Base-by-base conservation (phyloP, 2,797 vertebrate genomes). In the Arvicola amphibius region DNA sequence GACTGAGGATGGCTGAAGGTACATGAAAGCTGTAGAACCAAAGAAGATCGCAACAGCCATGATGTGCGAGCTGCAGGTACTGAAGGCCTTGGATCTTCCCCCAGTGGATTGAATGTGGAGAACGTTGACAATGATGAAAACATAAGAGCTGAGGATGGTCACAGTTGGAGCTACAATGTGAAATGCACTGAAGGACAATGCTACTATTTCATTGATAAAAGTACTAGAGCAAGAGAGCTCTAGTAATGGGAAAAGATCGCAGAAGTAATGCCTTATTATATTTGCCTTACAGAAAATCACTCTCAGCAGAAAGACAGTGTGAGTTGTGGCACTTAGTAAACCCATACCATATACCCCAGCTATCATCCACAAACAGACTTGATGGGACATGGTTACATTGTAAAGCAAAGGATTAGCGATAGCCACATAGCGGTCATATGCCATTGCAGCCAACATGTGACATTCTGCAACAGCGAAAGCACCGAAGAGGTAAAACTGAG, bases 11-110 rank as follows among this genome's bases (percentile, higher is more conserved):
- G 92, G 92, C 59, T 96, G 92, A 2, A 96, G 40, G 12, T 96
- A 96, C 78, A 94, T 88, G 46, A 92, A 92, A 11, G 79, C 9
- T 2, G 13, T 4, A 23, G 95, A 96, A 2, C 92, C 95, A 83
- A 21, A 96, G 92, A 96, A 96, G 7, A 96, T 3, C 16, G 19
- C 59, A 34, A 94, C 95, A 21, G 83, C 88, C 2, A 21, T 40
- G 1, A 96, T 27, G 34, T 94, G 92, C 5, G 88, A 96, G 34
- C 92, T 91, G 29, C 92, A 96, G 21, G 95, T 83, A 16, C 59
- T 12, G 17, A 83, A 91, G 61, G 92, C 89, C 77, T 96, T 96
- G 29, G 32, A 51, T 56, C 92, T 94, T 1, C 92, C 92, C 32
- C 71, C n/a, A 51, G 69, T 76, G 34, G 90, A 92, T 3, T 29